Evolutionary conservation across 1,140 invertebrate species (phyloP).

Genomic region (Zophobas morio): DNA sequence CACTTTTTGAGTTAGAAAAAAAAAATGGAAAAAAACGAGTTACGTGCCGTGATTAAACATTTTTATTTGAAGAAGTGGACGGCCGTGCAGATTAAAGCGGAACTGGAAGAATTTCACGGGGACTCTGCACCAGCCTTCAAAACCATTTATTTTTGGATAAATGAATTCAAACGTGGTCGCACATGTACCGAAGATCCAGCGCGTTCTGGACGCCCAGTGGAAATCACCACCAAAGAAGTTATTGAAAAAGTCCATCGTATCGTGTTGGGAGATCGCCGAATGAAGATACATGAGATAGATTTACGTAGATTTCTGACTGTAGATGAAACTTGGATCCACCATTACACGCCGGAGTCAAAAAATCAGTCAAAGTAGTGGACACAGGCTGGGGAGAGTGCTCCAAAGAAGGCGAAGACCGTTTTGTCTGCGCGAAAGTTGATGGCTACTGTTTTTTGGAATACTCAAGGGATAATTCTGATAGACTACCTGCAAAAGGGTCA

Average conservation of each 20-base stretch:
- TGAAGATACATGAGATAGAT: not conserved
- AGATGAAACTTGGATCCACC: too few relatives aligned
- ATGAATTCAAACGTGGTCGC: not conserved
- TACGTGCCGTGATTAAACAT: not conserved
- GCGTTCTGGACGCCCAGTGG: not conserved
- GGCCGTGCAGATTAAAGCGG: not conserved
- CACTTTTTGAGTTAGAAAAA: too few relatives aligned
- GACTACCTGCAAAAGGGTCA: constrained; percentile 43
- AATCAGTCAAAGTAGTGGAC: not conserved
- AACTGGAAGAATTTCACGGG: not conserved
- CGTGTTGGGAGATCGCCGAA: not conserved
- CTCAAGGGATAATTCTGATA: constrained; percentile 46
- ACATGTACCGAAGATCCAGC: not conserved
- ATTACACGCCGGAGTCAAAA: too few relatives aligned
- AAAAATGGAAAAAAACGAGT: not conserved
- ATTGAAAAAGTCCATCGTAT: not conserved
- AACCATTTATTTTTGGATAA: not conserved
- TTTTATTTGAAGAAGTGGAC: constrained; percentile 1
- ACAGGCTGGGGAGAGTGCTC: too few relatives aligned
- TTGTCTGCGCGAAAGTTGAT: constrained; percentile 58
- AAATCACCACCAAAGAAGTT: not conserved
- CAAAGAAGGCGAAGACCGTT: constrained; percentile 8
- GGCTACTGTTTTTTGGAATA: constrained; percentile 62
- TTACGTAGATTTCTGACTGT: not conserved
- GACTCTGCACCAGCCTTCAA: not conserved